These are phyloP conservation scores for Episyrphus balteatus DNA, from an alignment of 1,140 invertebrate species.

Conservation along the genomic window DNA sequence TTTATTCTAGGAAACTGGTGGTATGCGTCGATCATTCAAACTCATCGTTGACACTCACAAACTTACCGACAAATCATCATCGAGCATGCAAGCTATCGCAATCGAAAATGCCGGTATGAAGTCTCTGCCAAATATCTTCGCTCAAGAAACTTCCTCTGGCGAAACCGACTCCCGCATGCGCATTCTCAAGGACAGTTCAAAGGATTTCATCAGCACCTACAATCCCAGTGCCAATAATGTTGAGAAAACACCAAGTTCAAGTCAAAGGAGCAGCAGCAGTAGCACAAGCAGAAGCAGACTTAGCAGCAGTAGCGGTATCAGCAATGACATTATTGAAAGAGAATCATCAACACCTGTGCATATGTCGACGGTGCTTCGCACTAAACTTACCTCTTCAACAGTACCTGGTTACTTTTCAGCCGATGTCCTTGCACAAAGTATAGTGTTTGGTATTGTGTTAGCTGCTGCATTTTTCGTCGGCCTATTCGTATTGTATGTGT, in stretches of 20 bases:
- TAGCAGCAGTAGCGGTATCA: background rate
- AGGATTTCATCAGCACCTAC: conserved; percentile 10
- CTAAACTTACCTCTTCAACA: conserved; percentile 1
- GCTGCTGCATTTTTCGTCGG: conserved; percentile 1
- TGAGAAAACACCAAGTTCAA: background rate
- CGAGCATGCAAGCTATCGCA: conserved; percentile 8
- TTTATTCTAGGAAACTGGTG: conserved; percentile 10
- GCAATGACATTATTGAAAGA: background rate
- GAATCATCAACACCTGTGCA: background rate
- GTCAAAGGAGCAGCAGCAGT: background rate
- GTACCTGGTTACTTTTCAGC: background rate
- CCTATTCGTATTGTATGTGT: conserved; percentile 2
- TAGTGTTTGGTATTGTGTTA: conserved; percentile 1
- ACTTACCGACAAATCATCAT: conserved; percentile 5
- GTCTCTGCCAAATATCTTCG: conserved; percentile 2
- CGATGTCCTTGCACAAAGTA: conserved; percentile 1
- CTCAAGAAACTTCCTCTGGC: background rate
- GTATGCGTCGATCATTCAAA: conserved; percentile 12
- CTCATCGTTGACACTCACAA: conserved; percentile 12
- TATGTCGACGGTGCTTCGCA: conserved; percentile 2
- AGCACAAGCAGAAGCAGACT: background rate
- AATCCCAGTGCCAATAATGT: conserved; percentile 4
- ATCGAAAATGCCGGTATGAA: conserved; percentile 1
- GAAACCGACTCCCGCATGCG: conserved; percentile 9
- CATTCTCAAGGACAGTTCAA: conserved; percentile 11